Evolutionary conservation across 2,113 vertebrate species (phyloP), one percentile per base, ranked within the genome.

Genomic region (Platysternon megacephalum): DNA sequence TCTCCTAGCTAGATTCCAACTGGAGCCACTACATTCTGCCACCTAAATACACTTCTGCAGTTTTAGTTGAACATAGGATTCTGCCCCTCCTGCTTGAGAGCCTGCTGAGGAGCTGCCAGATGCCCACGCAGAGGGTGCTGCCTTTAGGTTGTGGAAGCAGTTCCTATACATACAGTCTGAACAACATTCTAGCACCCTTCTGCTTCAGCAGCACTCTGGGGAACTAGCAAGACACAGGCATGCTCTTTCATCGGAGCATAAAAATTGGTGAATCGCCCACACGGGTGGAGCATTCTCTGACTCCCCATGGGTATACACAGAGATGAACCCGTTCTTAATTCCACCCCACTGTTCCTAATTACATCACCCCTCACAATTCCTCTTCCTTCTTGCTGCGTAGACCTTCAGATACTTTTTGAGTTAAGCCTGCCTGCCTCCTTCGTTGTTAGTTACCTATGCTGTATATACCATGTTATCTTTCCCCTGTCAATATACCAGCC

Each of bases 1-100:
- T 84, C 6, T 0, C 1, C 32, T 76, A 1, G 1, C 52, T 4
- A 22, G 61, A 49, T 56, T 53, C n/a, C 56, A 61, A 61, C 28
- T 2, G 80, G 3, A 39, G 84, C 53, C 79, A 22, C 26, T 22
- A 35, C 83, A 58, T 49, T 14, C 46, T 4, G 28, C 65, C 89
- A 51, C n/a, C 79, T 52, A 61, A 83, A 55, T 79, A 35, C 0
- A 0, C 5, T 19, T 55, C 89, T 26, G 14, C 16, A 79, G 61
- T 52, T 3, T 3, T 2, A 65, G 80, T 44, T 65, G 61, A 65
- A 8, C 16, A 8, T 35, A 35, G 61, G 61, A 35, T 32, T 65
- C 61, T 65, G 61, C 32, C 6, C 58, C 29, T 65, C 14, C 29
- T 61, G 29, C 58, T 14, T 11, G 13, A 35, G 29, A 16, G 58